Percentiles rank a stretch among this genome's conserved stretches.
Conservation (phyloP, 2,888 invertebrate genomes). For the Ormyrus labotus region DNA sequence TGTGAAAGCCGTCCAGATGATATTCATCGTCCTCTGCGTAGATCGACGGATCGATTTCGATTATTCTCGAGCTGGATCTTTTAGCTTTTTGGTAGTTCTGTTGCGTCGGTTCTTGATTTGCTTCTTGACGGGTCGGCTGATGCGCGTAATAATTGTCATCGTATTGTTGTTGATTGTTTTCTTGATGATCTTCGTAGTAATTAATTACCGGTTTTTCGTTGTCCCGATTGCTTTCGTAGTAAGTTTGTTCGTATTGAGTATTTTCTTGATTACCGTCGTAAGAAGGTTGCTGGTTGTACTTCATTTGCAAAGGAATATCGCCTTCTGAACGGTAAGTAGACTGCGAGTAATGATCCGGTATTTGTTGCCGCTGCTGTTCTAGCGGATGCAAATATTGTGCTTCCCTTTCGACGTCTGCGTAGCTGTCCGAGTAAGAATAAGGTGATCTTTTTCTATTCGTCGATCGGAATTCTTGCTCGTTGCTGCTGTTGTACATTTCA, state of each 20-base stretch:
- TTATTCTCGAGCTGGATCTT: conserved; percentile 43
- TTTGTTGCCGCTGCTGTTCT: background rate
- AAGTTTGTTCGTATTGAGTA: background rate
- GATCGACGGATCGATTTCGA: conserved; percentile 60
- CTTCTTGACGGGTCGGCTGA: background rate
- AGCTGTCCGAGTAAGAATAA: background rate
- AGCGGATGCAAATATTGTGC: too few relatives aligned
- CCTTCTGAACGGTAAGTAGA: background rate
- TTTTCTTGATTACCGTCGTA: background rate
- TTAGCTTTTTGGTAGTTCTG: conserved; percentile 40
- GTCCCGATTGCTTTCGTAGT: background rate
- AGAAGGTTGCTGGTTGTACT: conserved; percentile 27
- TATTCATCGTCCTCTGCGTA: conserved; percentile 57
- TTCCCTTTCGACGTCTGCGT: too few relatives aligned
- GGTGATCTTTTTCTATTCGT: conserved; percentile 35
- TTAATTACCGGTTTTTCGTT: background rate
- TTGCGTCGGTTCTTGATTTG: background rate
- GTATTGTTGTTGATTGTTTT: background rate
- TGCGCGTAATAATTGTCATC: background rate
- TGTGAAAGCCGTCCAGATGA: conserved; percentile 23
- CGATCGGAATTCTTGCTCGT: conserved; percentile 10
- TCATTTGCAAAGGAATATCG: conserved; percentile 10
- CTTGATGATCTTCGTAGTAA: background rate
- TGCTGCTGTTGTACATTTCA: background rate
- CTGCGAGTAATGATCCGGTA: background rate